phyloP scores from a whole-genome alignment of 1,140 invertebrate species.

The Plectrocnemia conspersa region DNA sequence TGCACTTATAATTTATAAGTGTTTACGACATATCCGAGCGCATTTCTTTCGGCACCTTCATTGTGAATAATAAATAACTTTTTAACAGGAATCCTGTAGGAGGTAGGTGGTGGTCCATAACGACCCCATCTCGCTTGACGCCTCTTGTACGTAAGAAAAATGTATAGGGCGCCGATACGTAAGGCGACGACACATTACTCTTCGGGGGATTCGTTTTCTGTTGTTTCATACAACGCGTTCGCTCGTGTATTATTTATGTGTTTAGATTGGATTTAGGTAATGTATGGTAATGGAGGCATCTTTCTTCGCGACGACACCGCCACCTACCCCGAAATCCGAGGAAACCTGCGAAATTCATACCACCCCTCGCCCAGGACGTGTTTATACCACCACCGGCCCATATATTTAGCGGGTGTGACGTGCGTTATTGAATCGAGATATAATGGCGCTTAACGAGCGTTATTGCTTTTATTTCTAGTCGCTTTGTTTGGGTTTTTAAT shows the following conservation, averaged over 20 bases:
- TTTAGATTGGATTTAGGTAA: slow-evolving; percentile 35
- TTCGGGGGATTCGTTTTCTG: slow-evolving; percentile 27
- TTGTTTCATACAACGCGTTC: slow-evolving; percentile 24
- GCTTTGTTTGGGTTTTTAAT: no score
- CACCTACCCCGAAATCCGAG: slow-evolving; percentile 6
- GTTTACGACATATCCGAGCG: slow-evolving; percentile 18
- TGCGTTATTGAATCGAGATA: no score
- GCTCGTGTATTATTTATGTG: slow-evolving; percentile 34
- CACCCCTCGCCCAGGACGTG: no score
- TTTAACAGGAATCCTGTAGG: slow-evolving; percentile 13
- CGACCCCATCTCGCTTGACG: slow-evolving; percentile 1
- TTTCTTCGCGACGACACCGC: slow-evolving; percentile 12
- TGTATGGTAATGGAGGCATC: slow-evolving; percentile 32
- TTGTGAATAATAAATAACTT: slow-evolving; percentile 34
- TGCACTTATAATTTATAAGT: slow-evolving; percentile 32
- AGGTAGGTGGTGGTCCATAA: not conserved
- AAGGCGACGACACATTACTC: slow-evolving; percentile 26
- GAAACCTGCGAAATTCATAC: slow-evolving; percentile 11
- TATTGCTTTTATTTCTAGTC: no score
- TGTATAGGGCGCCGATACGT: slow-evolving; percentile 15
- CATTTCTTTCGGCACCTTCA: slow-evolving; percentile 10
- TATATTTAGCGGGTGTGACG: no score
- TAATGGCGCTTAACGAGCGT: no score
- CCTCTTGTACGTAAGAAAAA: no score
- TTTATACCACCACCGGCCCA: no score